Evolutionary conservation across 2,113 vertebrate genomes (phyloP).

Genomic region (Syrmaticus mikado): DNA sequence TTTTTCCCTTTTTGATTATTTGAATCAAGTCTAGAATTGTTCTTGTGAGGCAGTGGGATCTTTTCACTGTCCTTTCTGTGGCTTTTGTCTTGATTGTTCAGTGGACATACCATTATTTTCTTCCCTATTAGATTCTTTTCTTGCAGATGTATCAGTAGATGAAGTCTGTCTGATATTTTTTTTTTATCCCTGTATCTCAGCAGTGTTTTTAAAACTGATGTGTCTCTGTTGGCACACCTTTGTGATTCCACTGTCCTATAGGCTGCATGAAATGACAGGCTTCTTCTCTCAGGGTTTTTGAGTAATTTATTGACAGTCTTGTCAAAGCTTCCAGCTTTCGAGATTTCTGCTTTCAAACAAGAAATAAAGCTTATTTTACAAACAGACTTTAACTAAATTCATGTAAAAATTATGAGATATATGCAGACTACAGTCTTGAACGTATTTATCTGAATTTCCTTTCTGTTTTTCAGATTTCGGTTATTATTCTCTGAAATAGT

Average conservation of each 20-base stretch:
- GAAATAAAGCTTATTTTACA: not conserved
- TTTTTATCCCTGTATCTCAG: not conserved
- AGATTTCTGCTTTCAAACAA: not conserved
- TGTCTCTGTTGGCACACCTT: not conserved
- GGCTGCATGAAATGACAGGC: not conserved
- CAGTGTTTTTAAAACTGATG: not conserved
- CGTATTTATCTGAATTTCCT: not conserved
- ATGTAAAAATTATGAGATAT: not conserved
- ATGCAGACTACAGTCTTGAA: not conserved
- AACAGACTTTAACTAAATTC: not conserved
- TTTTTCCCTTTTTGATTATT: not conserved
- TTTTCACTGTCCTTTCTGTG: not conserved
- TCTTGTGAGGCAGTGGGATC: not conserved
- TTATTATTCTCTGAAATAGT: not conserved
- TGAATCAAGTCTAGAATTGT: not conserved
- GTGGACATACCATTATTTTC: not conserved
- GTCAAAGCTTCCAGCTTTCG: not conserved
- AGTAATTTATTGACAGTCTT: not conserved
- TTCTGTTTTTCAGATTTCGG: not conserved
- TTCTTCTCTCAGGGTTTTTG: not conserved
- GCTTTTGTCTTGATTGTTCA: not conserved
- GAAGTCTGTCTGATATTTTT: not conserved
- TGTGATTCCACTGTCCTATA: not conserved
- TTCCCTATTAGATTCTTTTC: not conserved
- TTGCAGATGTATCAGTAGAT: not conserved